phyloP scores from a whole-genome alignment of 1,140 invertebrate genomes.

The Pinna nobilis region DNA sequence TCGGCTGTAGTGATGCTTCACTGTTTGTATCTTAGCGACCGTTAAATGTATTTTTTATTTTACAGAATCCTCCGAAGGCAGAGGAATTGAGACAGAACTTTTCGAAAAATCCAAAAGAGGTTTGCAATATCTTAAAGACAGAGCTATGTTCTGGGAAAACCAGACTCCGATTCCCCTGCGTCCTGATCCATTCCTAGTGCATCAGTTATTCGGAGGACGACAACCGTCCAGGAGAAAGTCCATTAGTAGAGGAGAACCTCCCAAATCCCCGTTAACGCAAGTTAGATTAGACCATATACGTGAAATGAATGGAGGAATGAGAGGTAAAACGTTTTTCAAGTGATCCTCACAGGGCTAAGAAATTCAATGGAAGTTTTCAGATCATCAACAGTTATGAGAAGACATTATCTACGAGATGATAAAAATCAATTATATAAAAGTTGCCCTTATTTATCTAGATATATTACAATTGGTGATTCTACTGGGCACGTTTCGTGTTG shows the following conservation, averaged over 20 bases:
- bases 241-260: background rate
- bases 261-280: conserved; percentile 12
- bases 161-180: conserved; percentile 15
- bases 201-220: conserved; percentile 7
- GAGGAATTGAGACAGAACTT: conserved; percentile 5
- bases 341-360: no score
- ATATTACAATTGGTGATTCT: no score
- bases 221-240: conserved; percentile 6
- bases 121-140: conserved; percentile 11
- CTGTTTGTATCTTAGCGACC: no score
- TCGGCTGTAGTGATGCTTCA: no score
- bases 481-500: no score
- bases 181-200: conserved; percentile 7
- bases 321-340: conserved; percentile 18
- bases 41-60: no score
- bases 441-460: no score
- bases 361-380: no score
- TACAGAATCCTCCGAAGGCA: background rate
- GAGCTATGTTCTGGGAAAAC: conserved; percentile 22
- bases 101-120: conserved; percentile 26
- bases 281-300: conserved; percentile 12
- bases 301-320: background rate
- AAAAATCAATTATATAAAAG: no score
- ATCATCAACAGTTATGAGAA: no score
- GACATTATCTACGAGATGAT: no score